phyloP scores from a whole-genome alignment of 2,113 vertebrate genomes.

The Corythornis vintsioides region DNA sequence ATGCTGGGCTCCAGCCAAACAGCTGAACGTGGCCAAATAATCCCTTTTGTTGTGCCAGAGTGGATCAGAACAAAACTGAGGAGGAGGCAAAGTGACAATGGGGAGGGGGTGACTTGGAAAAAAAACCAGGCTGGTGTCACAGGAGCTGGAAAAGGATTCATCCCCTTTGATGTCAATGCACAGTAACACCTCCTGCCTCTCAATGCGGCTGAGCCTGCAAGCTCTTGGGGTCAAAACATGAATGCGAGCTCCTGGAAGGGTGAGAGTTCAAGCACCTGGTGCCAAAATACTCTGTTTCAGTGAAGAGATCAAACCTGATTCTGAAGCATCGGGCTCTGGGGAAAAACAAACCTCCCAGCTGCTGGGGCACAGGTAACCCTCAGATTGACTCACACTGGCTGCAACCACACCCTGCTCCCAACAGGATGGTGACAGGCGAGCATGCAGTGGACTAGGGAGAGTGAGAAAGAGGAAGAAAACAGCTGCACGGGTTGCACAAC shows the following conservation, averaged over 20 bases:
- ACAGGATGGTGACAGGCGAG: not conserved
- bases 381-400: not conserved
- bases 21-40: constrained; percentile 25
- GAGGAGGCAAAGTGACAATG: not conserved
- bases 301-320: not conserved
- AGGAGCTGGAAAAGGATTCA: fast-evolving
- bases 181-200: not conserved
- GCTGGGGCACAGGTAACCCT: not conserved
- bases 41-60: constrained; percentile 30
- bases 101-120: not conserved
- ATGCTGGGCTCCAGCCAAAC: constrained; percentile 1
- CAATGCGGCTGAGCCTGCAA: not conserved
- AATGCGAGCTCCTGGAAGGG: not conserved
- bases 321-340: not conserved
- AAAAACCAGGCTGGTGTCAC: not conserved
- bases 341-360: not conserved
- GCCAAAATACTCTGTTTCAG: not conserved
- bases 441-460: not conserved
- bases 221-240: not conserved
- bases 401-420: constrained; percentile 2
- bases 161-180: fast-evolving
- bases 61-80: constrained; percentile 6
- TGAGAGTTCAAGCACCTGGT: not conserved
- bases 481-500: constrained; percentile 25
- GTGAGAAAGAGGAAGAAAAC: constrained; percentile 49